Conservation (phyloP, 2,113 vertebrate genomes). For the Alectura lathami region DNA sequence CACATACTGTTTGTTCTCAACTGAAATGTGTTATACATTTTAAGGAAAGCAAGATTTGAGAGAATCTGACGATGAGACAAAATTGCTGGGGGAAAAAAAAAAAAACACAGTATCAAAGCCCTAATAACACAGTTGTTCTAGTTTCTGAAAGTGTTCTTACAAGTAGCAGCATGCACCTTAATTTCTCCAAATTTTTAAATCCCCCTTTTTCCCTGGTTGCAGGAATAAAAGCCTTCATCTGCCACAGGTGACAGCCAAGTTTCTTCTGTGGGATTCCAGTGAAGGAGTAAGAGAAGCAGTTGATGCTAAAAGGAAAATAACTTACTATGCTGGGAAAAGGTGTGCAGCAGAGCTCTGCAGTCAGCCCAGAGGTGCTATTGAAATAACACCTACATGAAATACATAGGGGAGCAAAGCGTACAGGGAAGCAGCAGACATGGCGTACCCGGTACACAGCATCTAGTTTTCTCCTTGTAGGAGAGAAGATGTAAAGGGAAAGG, state of each 20-base stretch:
- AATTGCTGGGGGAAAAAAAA: not conserved
- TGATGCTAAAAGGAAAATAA: not conserved
- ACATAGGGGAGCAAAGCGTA: not conserved
- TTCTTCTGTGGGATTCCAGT: not conserved
- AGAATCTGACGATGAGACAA: not conserved
- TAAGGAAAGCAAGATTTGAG: not conserved
- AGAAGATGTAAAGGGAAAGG: not conserved
- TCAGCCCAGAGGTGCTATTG: not conserved
- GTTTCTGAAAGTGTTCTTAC: too few relatives aligned
- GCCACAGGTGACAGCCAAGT: not conserved
- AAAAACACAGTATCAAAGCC: not conserved
- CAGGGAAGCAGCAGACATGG: slow-evolving; percentile 5
- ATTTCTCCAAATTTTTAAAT: not conserved
- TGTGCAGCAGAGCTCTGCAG: not conserved
- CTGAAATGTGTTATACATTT: not conserved
- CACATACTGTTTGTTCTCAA: not conserved
- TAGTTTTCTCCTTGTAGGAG: not conserved
- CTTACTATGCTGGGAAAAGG: not conserved
- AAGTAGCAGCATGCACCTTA: not conserved
- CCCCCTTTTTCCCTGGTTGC: not conserved
- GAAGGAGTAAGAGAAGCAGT: not conserved
- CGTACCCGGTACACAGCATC: not conserved
- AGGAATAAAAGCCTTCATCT: not conserved
- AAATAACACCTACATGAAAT: not conserved
- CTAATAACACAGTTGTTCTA: not conserved